Percentiles rank a stretch among this genome's conserved stretches.
Evolutionary conservation across 2,113 vertebrate species (phyloP).

Genomic region (Sceloporus tristichus): DNA sequence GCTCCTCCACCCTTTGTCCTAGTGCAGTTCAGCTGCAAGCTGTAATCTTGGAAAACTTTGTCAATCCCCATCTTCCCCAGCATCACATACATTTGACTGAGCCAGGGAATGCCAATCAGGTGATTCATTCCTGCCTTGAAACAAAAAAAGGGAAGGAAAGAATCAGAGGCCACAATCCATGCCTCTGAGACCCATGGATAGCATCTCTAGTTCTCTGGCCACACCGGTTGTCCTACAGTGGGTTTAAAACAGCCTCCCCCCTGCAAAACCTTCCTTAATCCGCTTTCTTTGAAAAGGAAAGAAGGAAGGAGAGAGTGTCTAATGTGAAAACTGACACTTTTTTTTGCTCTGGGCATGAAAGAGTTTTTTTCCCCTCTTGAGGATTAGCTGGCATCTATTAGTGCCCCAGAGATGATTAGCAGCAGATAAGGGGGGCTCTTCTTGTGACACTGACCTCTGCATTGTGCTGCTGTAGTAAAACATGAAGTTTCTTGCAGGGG

Average conservation of each 20-base stretch:
- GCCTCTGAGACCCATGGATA: not conserved
- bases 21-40: not conserved
- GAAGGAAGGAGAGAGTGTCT: slow-evolving; percentile 35
- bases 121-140: not conserved
- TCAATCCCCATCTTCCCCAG: not conserved
- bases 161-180: not conserved
- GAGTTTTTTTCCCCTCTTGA: slow-evolving; percentile 21
- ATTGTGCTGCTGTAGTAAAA: slow-evolving; percentile 48
- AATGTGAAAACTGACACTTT: slow-evolving; percentile 36
- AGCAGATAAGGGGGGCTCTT: slow-evolving; percentile 60
- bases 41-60: not conserved
- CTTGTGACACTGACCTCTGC: slow-evolving; percentile 58
- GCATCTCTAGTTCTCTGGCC: not conserved
- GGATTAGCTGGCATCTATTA: slow-evolving; percentile 62
- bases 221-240: slow-evolving; percentile 8
- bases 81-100: not conserved
- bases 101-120: not conserved
- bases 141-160: not conserved
- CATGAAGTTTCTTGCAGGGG: slow-evolving; percentile 75
- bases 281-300: not conserved
- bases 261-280: slow-evolving; percentile 33
- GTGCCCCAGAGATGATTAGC: slow-evolving; percentile 59
- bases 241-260: not conserved
- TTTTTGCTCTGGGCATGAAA: slow-evolving; percentile 18
- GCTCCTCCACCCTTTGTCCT: not conserved